A percentile compares a stretch with the other conserved stretches of the same genome.
These are phyloP conservation scores for Neomorphus geoffroyi DNA, from an alignment of 2,797 vertebrate species.

Conservation along the genomic window DNA sequence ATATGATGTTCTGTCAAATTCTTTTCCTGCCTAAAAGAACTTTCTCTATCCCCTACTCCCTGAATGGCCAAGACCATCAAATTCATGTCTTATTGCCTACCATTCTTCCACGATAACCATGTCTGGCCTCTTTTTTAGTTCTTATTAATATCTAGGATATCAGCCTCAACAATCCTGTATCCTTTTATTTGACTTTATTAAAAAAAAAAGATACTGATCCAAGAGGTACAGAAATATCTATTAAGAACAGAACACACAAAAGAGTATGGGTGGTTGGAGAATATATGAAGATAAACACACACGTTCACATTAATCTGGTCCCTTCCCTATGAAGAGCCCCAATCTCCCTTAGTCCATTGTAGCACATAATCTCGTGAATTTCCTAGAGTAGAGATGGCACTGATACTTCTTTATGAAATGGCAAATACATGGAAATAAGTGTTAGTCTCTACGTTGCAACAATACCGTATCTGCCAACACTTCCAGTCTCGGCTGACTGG, in stretches of 20 bases:
- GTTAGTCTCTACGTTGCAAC: background rate
- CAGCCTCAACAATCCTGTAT: background rate
- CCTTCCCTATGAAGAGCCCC: background rate
- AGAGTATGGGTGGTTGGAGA: background rate
- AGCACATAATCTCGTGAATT: background rate
- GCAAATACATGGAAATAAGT: background rate
- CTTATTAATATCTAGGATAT: conserved; percentile 8
- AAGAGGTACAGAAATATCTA: background rate
- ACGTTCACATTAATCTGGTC: background rate
- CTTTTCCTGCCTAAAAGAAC: background rate
- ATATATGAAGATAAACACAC: background rate
- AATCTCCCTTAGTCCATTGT: background rate
- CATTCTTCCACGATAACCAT: background rate
- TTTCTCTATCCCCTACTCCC: background rate
- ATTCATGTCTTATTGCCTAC: background rate
- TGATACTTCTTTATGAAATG: conserved; percentile 10
- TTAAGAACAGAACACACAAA: background rate
- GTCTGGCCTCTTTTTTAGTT: background rate
- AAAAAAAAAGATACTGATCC: background rate
- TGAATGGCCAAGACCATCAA: background rate
- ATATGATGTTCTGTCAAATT: background rate
- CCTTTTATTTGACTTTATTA: conserved; percentile 17
- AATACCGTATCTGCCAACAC: background rate
- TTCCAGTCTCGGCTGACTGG: background rate
- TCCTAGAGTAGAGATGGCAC: background rate